phyloP scores from a whole-genome alignment of 2,113 vertebrate genomes.

The Neomonachus schauinslandi region DNA sequence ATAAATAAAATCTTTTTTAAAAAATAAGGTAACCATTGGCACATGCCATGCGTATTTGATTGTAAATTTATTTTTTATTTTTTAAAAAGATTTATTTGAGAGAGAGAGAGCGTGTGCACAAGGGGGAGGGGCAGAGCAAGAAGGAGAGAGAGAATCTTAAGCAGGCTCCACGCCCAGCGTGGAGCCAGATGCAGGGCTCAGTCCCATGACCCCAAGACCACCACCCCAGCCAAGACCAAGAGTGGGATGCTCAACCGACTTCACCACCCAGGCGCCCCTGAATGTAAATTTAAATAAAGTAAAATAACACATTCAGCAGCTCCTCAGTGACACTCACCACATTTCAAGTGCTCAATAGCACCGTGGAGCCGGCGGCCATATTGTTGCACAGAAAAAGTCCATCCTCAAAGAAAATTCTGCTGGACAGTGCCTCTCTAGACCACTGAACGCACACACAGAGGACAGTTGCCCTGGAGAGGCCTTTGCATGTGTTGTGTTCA shows the following conservation, averaged over 20 bases:
- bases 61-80: background rate
- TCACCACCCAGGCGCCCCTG: background rate
- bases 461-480: background rate
- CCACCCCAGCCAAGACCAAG: background rate
- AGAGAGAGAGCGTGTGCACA: background rate
- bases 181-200: background rate
- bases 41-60: background rate
- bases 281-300: background rate
- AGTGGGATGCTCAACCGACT: background rate
- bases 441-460: rapidly evolving
- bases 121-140: background rate
- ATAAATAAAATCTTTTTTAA: too few species aligned
- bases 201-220: background rate
- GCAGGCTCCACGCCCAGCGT: background rate
- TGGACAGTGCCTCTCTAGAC: too few species aligned
- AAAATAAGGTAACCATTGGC: background rate
- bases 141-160: background rate
- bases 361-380: rapidly evolving
- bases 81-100: background rate
- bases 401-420: background rate
- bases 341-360: too few species aligned
- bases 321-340: background rate
- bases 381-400: background rate
- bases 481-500: background rate
- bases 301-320: background rate